A percentile compares a stretch with the other conserved stretches of the same genome.
These are phyloP conservation scores for Procapra przewalskii DNA, from an alignment of 2,113 vertebrate species.

Conservation along the genomic window DNA sequence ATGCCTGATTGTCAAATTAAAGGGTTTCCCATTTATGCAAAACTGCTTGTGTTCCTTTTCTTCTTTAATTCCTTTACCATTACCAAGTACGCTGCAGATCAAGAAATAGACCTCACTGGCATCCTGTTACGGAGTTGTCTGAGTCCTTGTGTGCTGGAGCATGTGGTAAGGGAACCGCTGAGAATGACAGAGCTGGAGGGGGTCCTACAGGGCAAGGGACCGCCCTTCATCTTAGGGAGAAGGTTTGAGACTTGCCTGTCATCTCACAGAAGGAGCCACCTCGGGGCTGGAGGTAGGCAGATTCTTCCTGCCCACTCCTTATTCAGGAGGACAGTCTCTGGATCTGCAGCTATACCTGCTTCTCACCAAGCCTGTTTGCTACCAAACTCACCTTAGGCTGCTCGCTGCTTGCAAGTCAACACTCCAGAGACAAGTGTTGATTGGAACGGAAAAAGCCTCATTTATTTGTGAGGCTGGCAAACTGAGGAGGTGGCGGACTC, in stretches of 20 bases:
- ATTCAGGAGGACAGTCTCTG: not conserved
- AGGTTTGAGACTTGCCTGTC: not conserved
- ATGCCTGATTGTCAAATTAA: slow-evolving; percentile 45
- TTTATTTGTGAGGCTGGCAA: not conserved
- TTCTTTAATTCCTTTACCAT: slow-evolving; percentile 18
- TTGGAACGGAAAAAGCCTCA: not conserved
- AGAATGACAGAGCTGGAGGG: not conserved
- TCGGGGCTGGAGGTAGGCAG: not conserved
- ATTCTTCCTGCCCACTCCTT: not conserved
- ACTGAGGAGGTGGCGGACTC: not conserved
- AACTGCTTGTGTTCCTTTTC: not conserved
- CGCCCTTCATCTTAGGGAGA: not conserved
- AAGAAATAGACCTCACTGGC: not conserved
- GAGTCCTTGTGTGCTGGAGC: not conserved
- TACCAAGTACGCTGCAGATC: not conserved
- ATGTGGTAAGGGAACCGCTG: not conserved
- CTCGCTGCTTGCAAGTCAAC: not conserved
- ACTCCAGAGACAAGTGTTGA: not conserved
- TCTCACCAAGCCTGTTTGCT: not conserved
- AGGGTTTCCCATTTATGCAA: not conserved
- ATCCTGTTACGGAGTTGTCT: not conserved
- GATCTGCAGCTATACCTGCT: not conserved
- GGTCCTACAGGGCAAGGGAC: not conserved
- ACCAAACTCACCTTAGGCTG: not conserved
- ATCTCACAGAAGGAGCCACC: not conserved